Evolutionary conservation across 2,888 invertebrate species (phyloP), one percentile per base, ranked within the genome.

Genomic region (Polyommatus icarus): DNA sequence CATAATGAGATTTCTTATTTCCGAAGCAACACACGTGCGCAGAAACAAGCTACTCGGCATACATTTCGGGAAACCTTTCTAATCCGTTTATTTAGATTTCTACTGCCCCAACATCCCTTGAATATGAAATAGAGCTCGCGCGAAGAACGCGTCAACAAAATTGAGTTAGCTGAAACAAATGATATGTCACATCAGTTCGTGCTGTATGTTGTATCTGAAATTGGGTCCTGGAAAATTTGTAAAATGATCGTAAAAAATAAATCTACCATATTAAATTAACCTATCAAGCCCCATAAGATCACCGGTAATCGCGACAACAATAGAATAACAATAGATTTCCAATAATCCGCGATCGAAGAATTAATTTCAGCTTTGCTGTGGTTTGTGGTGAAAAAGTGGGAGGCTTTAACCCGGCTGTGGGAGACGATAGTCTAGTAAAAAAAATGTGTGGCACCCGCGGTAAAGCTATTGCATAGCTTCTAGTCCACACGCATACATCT

Each of bases 61-160:
- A 81, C 80, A 80, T 82, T 81, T 82, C 80, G 73, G 78, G 36
- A 77, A 80, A 82, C 82, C 83, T 80, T 80, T 80, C 82, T 83
- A 83, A 83, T 83, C 82, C 83, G 82, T 83, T 83, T 83, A 83
- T 83, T 83, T 82, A 83, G 82, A 83, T 82, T 81, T 81, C 81
- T 75, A 77, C 77, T 79, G 78, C 78, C 79, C 82, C 71, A 76
- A 79, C 80, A 76, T 77, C 76, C 76, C 79, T 76, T 81, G 83
- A 83, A 83, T 83, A 83, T 80, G 78, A 81, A 82, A 78, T 79
- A 82, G 81, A 72, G 75, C 75, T 71, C 77, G 78, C 78, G 78
- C 50, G 78, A 78, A 77, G 71, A 79, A 77, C 78, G 54, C 78
- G 80, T 77, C 77, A 71, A n/a, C n/a, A 79, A 61, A 79, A 77